Base-by-base conservation (phyloP, 1,140 invertebrate genomes). In the Bombus haemorrhoidalis region DNA sequence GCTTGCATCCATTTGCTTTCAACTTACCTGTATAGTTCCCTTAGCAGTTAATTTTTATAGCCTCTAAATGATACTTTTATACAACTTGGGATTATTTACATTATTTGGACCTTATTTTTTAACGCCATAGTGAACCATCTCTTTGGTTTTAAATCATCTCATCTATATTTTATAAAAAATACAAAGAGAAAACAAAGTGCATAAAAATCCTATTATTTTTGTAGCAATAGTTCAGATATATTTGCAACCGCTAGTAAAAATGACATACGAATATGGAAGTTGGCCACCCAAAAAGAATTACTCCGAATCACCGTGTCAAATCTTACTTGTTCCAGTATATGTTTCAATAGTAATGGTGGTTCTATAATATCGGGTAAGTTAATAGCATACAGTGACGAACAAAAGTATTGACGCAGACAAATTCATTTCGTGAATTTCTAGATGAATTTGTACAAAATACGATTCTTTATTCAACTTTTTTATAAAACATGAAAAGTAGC, bases 161-260 rank as follows among this genome's bases (percentile, higher is more conserved):
- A 39, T 71, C 10, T 68, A 1, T 22, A 34, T 25, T 5, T 71
- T 39, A 39, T 37, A 71, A n/a, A 28, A 28, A 2, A 39, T 5
- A 71, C 4, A 32, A 34, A 32, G 4, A 8, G n/a, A 1, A 25
- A 41, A 39, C 2, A 74, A 28, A 47, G 1, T 18, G 37, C 2
- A 39, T 71, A n/a, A 25, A 53, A 37, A 71, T 77, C 59, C 77
- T 62, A 68, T 81, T n/a, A 64, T 81, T 85, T 82, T 93, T 91
- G 6, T 87, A 98, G 97, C 68, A 96, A 97, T 81, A 97, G 97
- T 94, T 97, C 97, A 0, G 96, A 98, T 80, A 97, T 99, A 84
- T 98, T 99, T 95, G 97, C 98, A 39, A 98, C 98, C 0, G 97
- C 97, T 74, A 97, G 98, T 81, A 96, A 97, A 91, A 96, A 98